A percentile compares a stretch with the other conserved stretches of the same genome.
phyloP scores from a whole-genome alignment of 2,888 invertebrate species.

The Ophion costatus region DNA sequence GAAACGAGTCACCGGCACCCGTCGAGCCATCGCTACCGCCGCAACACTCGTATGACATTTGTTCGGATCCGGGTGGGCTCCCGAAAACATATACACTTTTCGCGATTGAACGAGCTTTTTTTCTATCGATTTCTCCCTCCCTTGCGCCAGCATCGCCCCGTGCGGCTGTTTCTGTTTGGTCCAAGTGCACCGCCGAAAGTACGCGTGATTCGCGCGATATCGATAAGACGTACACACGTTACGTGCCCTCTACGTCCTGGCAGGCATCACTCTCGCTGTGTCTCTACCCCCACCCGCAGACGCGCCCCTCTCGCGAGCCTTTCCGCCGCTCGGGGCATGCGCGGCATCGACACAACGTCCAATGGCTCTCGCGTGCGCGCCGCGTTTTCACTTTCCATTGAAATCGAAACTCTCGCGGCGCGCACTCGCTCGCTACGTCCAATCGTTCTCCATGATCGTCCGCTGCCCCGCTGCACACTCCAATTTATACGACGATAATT shows the following conservation, averaged over 20 bases:
- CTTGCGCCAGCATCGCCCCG: too few relatives aligned
- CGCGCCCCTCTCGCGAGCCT: not conserved
- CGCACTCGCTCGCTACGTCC: not conserved
- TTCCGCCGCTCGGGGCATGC: conserved; percentile 5
- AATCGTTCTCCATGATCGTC: not conserved
- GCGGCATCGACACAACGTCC: not conserved
- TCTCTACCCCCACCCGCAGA: not conserved
- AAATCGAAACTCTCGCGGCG: conserved; percentile 74
- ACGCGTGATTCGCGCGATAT: not conserved
- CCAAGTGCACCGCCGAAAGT: not conserved
- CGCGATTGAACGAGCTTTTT: not conserved
- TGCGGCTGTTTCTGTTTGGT: not conserved
- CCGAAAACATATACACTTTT: not conserved
- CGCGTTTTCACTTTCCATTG: conserved; percentile 78
- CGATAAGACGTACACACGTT: not conserved
- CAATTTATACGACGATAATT: not conserved
- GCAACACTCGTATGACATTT: conserved; percentile 74
- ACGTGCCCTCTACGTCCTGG: not conserved
- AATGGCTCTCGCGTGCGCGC: not conserved
- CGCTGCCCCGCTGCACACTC: not conserved
- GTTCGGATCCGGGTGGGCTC: not conserved
- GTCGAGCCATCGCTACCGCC: conserved; percentile 73
- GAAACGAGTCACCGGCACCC: conserved; percentile 72
- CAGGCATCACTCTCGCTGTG: conserved; percentile 22
- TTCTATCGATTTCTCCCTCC: not conserved